These are phyloP conservation scores for Byasa hedistus DNA, from an alignment of 2,888 invertebrate genomes.

Conservation along the genomic window DNA sequence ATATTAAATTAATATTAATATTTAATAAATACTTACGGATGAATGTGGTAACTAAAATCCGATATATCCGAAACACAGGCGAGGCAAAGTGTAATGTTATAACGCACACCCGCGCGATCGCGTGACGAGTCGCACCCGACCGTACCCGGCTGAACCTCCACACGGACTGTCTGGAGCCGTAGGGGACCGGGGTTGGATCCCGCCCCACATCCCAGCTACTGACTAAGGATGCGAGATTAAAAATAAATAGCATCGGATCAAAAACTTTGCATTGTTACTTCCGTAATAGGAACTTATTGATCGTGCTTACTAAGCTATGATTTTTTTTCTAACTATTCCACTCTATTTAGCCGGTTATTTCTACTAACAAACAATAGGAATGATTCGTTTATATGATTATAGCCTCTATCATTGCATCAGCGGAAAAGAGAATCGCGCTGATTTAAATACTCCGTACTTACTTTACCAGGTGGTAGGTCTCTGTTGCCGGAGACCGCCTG, in stretches of 20 bases:
- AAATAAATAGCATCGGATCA: conserved; percentile 24
- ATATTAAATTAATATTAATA: too few relatives aligned
- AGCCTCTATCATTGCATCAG: too few relatives aligned
- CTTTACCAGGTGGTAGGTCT: too few relatives aligned
- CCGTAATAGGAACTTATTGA: not conserved
- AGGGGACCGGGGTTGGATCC: conserved; percentile 17
- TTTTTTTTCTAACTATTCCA: not conserved
- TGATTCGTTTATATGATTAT: too few relatives aligned
- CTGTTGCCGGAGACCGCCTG: too few relatives aligned
- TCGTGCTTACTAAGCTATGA: not conserved
- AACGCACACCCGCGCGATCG: conserved; percentile 7
- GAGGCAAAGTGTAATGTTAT: not conserved
- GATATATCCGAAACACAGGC: conserved; percentile 3
- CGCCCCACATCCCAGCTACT: conserved; percentile 17
- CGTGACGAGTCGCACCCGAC: conserved; percentile 2
- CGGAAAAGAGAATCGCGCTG: too few relatives aligned
- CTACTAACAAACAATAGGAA: too few relatives aligned
- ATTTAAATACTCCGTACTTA: too few relatives aligned
- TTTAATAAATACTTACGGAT: not conserved
- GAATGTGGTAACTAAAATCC: not conserved
- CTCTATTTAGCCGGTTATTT: not conserved
- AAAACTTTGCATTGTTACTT: conserved; percentile 7
- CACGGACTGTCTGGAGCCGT: conserved; percentile 24
- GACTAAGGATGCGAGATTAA: conserved; percentile 21
- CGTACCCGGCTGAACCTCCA: conserved; percentile 10